These are phyloP conservation scores for Panulirus ornatus DNA, from an alignment of 1,140 invertebrate genomes.

Conservation along the genomic window DNA sequence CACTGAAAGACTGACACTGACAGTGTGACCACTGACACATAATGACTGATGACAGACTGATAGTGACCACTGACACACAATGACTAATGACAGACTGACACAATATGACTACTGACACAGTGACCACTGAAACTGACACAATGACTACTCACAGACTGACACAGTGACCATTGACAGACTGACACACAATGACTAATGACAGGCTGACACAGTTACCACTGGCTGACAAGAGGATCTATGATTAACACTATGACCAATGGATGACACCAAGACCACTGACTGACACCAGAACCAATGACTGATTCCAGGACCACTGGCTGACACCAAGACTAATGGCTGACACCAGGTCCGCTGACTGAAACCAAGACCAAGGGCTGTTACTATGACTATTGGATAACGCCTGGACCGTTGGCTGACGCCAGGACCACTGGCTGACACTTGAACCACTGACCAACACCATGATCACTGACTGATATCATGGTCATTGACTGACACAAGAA, in stretches of 20 bases:
- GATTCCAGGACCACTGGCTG: not conserved
- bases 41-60: not conserved
- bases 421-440: conserved; percentile 3
- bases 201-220: not conserved
- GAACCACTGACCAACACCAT: not conserved
- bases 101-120: not conserved
- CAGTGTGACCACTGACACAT: not conserved
- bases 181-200: not conserved
- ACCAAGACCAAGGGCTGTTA: not conserved
- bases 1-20: not conserved
- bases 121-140: not conserved
- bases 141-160: not conserved
- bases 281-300: not conserved
- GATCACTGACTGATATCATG: conserved; percentile 12
- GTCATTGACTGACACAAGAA: not conserved
- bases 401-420: not conserved
- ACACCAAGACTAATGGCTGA: not conserved
- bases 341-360: not conserved
- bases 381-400: not conserved
- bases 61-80: no score
- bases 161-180: not conserved
- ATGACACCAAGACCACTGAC: not conserved
- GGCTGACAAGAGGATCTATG: no score
- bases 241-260: no score
- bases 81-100: not conserved